Base-by-base conservation (phyloP, 1,140 invertebrate species). In the Drosophila elegans region DNA sequence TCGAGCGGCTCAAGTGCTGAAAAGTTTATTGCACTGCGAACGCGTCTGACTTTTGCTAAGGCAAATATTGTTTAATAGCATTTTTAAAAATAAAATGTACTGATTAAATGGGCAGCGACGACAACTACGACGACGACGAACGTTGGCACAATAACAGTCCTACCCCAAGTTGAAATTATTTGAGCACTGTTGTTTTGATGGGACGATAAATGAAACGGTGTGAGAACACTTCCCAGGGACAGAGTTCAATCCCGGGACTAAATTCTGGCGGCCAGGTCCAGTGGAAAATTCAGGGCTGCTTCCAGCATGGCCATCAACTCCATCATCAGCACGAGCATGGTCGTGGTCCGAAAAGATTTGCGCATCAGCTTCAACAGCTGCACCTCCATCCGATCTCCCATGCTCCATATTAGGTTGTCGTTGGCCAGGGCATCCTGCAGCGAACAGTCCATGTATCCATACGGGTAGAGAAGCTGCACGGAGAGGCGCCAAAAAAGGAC, bases 1-100 rank as follows among this genome's bases (percentile, higher is more conserved):
- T 64, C 64, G 38, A 51, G 59, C 54, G 54, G 45, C 53, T 71
- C 69, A 83, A 88, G 84, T 84, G 77, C 73, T 89, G 76, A 84
- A 88, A 88, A 89, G 84, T 89, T 89, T 74, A 89, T 90, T 89
- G 84, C 84, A 78, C 84, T 78, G 64, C 21, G 45, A 68, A 21
- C 16, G 25, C 72, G 84, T 67, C 68, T 68, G 72, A 83, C 76
- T 88, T 89, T 83, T 89, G 80, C 73, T 57, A 84, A 46, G 66
- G 80, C 80, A 89, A 89, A 89, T 89, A 89, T 85, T 89, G 84
- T 89, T 89, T 89, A 89, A 89, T 89, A 89, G 78, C 69, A 89
- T 78, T 89, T 88, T 89, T 89, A 78, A 80, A 89, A 89, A 89
- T 90, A 89, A 69, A 84, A 80, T 90, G 80, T 78, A 89, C 84